Conservation (phyloP, 2,797 vertebrate genomes). For the Argentina silus region DNA sequence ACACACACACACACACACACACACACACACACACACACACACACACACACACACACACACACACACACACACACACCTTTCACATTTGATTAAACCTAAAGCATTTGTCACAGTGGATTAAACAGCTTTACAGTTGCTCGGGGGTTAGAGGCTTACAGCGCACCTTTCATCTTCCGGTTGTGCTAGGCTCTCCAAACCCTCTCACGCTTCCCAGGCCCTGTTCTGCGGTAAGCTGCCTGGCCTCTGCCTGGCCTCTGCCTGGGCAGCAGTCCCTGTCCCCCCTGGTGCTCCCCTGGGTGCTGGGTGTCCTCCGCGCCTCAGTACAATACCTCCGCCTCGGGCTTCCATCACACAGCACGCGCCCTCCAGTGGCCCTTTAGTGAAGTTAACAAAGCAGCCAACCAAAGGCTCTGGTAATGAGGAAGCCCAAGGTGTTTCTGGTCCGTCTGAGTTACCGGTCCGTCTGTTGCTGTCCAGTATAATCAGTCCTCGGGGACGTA, state of each 20-base stretch:
- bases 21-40: conserved; percentile 4
- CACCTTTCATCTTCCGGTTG: conserved; percentile 18
- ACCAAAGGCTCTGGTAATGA: conserved; percentile 48
- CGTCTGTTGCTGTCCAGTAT: conserved; percentile 27
- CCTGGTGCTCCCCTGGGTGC: not conserved
- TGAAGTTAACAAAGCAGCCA: conserved; percentile 47
- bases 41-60: conserved; percentile 4
- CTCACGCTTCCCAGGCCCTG: conserved; percentile 36
- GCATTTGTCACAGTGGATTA: conserved; percentile 10
- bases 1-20: conserved; percentile 7
- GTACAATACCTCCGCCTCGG: not conserved
- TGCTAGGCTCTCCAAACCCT: conserved; percentile 3
- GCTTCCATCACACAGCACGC: not conserved
- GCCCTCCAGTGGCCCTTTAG: conserved; percentile 9
- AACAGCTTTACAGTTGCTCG: not conserved
- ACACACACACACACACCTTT: conserved; percentile 17
- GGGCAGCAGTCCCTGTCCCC: conserved; percentile 24
- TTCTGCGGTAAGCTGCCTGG: conserved; percentile 24
- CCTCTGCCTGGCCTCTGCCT: conserved; percentile 12
- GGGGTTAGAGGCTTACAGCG: not conserved
- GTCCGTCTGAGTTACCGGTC: conserved; percentile 24
- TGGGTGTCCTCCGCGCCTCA: conserved; percentile 30
- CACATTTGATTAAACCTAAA: not conserved
- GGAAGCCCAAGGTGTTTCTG: conserved; percentile 38
- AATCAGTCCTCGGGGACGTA: conserved; percentile 54